Percentiles rank a stretch among this genome's conserved stretches.
phyloP scores from a whole-genome alignment of 2,797 vertebrate species.

The Hybognathus amarus region DNA sequence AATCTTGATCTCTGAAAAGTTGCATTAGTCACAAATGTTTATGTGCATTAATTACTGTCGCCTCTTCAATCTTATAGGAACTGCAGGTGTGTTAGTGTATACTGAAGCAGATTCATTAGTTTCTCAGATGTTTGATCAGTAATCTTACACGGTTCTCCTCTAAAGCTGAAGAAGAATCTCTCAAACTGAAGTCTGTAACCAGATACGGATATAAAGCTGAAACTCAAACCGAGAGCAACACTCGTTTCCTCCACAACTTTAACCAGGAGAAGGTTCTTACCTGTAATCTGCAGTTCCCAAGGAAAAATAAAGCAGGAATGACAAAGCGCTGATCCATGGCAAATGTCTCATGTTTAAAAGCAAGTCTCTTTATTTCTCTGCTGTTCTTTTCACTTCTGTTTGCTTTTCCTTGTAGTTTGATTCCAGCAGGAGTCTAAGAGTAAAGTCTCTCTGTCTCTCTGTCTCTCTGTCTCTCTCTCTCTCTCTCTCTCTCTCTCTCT shows the following conservation, averaged over 20 bases:
- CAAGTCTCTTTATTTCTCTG: slow-evolving; percentile 27
- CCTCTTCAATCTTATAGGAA: not conserved
- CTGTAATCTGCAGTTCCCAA: slow-evolving; percentile 66
- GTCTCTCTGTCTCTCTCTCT: slow-evolving; percentile 21
- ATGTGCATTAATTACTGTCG: not conserved
- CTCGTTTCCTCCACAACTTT: not conserved
- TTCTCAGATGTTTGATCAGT: not conserved
- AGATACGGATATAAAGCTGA: not conserved
- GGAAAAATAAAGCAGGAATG: slow-evolving; percentile 70
- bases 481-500: slow-evolving; percentile 15
- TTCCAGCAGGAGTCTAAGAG: slow-evolving; percentile 41
- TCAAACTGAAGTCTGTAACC: not conserved
- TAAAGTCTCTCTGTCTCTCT: slow-evolving; percentile 42
- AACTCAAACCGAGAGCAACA: not conserved
- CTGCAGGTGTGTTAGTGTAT: not conserved
- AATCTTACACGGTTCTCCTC: not conserved
- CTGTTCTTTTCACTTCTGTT: slow-evolving; percentile 16
- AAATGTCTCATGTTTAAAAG: slow-evolving; percentile 75
- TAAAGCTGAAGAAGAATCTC: not conserved
- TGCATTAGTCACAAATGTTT: not conserved
- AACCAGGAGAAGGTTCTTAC: slow-evolving; percentile 67
- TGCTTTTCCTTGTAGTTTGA: slow-evolving; percentile 51
- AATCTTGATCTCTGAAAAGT: not conserved
- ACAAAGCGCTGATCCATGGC: slow-evolving; percentile 68
- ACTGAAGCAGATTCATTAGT: not conserved